Percentiles rank a stretch among this genome's conserved stretches.
phyloP scores from a whole-genome alignment of 2,113 vertebrate species.

The Erpornis zantholeuca region DNA sequence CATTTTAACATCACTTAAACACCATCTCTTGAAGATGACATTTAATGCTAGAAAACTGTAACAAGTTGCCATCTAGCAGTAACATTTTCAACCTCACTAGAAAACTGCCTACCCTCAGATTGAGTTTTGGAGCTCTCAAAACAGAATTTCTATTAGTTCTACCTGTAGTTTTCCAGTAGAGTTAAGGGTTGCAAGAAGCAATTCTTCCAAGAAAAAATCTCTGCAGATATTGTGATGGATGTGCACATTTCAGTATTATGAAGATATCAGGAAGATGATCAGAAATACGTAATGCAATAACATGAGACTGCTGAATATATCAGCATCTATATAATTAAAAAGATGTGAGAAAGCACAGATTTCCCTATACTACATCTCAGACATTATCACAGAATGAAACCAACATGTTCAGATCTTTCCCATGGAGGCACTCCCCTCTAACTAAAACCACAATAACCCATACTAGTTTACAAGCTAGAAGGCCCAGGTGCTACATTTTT shows the following conservation, averaged over 20 bases:
- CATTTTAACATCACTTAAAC: not conserved
- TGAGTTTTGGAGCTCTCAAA: not conserved
- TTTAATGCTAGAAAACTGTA: not conserved
- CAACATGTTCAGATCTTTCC: not conserved
- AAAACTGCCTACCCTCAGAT: not conserved
- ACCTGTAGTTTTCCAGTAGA: not conserved
- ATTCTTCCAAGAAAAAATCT: not conserved
- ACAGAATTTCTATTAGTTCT: not conserved
- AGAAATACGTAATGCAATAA: not conserved
- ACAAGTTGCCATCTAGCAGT: not conserved
- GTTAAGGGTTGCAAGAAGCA: not conserved
- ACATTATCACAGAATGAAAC: not conserved
- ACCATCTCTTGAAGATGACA: not conserved
- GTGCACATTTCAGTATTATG: not conserved
- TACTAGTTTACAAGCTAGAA: not conserved
- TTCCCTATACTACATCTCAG: not conserved
- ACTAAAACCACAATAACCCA: not conserved
- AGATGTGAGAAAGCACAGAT: not conserved
- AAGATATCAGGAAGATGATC: not conserved
- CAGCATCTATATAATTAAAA: not conserved
- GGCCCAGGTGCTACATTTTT: not conserved
- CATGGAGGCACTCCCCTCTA: not conserved
- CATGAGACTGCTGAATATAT: not conserved
- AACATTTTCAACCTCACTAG: not conserved
- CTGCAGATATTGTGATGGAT: not conserved